A percentile compares a stretch with the other conserved stretches of the same genome.
These are phyloP conservation scores for Anser brachyrhynchus DNA, from an alignment of 2,113 vertebrate species.

Conservation along the genomic window DNA sequence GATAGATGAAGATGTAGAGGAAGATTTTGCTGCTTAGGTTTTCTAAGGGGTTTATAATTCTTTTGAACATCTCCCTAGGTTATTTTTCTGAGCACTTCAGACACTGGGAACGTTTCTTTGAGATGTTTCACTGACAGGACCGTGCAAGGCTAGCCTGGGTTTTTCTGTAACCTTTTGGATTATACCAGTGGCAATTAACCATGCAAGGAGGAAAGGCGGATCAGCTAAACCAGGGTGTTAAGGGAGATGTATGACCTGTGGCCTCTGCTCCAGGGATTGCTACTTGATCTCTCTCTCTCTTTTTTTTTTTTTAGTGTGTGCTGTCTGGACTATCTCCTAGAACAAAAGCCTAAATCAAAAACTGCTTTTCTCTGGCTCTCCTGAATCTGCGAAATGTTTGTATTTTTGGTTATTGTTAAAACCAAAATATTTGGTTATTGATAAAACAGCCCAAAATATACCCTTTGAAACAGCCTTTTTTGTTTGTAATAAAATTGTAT, in stretches of 20 bases:
- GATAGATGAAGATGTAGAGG: background rate
- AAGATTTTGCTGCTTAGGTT: background rate
- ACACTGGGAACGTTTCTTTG: background rate
- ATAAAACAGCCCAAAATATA: background rate
- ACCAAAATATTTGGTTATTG: background rate
- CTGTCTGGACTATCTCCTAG: background rate
- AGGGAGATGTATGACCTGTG: slow-evolving; percentile 2
- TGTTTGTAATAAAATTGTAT: background rate
- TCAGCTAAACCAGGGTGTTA: background rate
- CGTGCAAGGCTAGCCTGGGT: background rate
- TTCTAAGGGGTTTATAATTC: background rate
- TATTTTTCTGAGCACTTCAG: slow-evolving; percentile 30
- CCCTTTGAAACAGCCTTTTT: background rate
- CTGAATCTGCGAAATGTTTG: background rate
- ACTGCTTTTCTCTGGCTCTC: background rate
- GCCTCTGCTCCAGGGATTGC: background rate
- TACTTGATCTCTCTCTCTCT: background rate
- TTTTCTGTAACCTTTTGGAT: slow-evolving; percentile 34
- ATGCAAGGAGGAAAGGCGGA: slow-evolving; percentile 34
- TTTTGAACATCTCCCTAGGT: background rate
- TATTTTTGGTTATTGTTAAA: background rate
- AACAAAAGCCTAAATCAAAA: background rate
- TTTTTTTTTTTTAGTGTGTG: background rate
- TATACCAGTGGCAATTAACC: slow-evolving; percentile 13
- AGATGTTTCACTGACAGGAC: background rate